Evolutionary conservation across 2,113 vertebrate species (phyloP).

Genomic region (Corvus hawaiiensis): DNA sequence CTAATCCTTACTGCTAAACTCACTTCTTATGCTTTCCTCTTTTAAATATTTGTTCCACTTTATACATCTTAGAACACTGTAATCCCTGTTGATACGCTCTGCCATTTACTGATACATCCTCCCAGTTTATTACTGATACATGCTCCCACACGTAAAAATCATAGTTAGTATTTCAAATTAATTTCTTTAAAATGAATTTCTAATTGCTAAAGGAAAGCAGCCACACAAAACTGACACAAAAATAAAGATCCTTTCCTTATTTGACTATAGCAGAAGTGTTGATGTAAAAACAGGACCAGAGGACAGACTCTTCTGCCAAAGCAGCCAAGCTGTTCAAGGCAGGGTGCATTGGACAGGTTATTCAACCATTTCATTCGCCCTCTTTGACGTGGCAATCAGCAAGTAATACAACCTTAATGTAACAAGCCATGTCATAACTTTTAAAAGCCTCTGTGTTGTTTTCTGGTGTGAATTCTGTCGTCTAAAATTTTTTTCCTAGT

Average conservation of each 20-base stretch:
- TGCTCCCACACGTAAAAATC: background rate
- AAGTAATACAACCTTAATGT: rapidly evolving
- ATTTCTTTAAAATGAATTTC: background rate
- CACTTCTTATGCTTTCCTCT: background rate
- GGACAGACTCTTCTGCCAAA: background rate
- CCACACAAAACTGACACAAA: background rate
- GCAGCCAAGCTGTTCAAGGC: background rate
- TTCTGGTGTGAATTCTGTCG: background rate
- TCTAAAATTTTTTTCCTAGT: background rate
- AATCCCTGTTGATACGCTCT: background rate
- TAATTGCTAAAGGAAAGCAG: background rate
- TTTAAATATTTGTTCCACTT: background rate
- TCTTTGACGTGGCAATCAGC: background rate
- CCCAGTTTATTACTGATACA: background rate
- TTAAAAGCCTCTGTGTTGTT: background rate
- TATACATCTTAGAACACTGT: background rate
- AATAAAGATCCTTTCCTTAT: background rate
- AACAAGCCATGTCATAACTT: background rate
- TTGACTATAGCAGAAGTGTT: background rate
- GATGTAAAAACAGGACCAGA: background rate
- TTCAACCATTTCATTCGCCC: background rate
- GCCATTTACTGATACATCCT: background rate
- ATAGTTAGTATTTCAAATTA: background rate
- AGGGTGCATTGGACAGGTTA: background rate
- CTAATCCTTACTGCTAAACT: background rate